Evolutionary conservation across 2,888 invertebrate species (phyloP), one percentile per base, ranked within the genome.

Genomic region (Spodoptera picta): DNA sequence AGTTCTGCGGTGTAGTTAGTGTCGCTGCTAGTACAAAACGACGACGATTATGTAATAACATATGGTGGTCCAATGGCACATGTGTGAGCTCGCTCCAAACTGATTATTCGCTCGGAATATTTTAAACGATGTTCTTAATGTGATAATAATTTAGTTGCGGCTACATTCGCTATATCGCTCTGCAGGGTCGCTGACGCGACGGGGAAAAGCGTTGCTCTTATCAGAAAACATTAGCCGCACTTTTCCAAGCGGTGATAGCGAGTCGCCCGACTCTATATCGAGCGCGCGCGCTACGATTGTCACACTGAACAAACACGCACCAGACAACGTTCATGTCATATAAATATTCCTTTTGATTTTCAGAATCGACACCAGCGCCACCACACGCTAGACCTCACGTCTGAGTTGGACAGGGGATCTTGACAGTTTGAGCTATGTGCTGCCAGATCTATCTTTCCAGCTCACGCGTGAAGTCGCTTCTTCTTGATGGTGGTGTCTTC

Each of bases 401-500:
- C 90, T 94, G 94, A 95, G 95, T 95, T 95, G 95, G 95, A 95
- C 92, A 93, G 95, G 91, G 90, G 95, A 95, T 95, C 95, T 94
- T 90, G 94, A 93, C 95, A 95, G 94, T 93, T 92, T 90, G 77
- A 83, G 74, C 66, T 60, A 79, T 85, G 85, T 85, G 90, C 93
- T 95, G 95, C 95, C 95, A 95, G 95, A 95, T 95, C 95, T 95
- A 95, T 95, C 95, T 95, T 95, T 95, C 95, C 95, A 95, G 95
- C 95, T 95, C 94, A 94, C 93, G 87, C 90, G 92, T 92, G 87
- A 81, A 87, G 88, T 87, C 91, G 82, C 85, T 77, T 69, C 83
- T 23, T 55, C 67, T 42, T 44, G 2, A 14, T 47, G 11, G 42
- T 43, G 12, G 19, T 44, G 23, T 19, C 12, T 36, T 36, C 43